Percentiles rank a stretch among this genome's conserved stretches.
Conservation (phyloP, 2,797 vertebrate genomes). For the Erethizon dorsatum region DNA sequence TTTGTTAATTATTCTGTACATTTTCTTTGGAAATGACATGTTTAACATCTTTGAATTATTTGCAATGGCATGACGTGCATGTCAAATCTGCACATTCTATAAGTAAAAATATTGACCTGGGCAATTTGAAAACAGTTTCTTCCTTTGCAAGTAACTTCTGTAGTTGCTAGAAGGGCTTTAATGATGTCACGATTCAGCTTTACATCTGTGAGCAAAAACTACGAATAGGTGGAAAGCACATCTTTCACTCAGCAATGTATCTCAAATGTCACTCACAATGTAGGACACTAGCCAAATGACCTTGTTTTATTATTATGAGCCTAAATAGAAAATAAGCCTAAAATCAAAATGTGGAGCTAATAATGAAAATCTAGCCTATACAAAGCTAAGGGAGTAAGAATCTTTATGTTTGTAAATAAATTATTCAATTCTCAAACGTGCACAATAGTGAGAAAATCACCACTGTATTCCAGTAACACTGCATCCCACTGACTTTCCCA, state of each 20-base stretch:
- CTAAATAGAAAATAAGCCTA: background rate
- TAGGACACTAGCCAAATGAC: background rate
- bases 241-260: background rate
- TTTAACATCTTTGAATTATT: background rate
- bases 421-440: too few relatives aligned
- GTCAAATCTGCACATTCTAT: background rate
- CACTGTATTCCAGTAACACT: too few relatives aligned
- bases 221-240: background rate
- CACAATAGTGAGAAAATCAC: too few relatives aligned
- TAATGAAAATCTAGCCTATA: background rate
- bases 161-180: background rate
- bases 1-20: background rate
- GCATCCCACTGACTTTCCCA: too few relatives aligned
- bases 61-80: background rate
- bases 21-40: background rate
- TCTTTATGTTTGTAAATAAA: too few relatives aligned
- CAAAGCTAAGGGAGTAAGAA: too few relatives aligned
- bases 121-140: background rate
- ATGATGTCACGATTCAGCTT: background rate
- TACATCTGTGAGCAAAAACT: background rate
- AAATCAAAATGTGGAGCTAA: background rate
- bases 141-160: background rate
- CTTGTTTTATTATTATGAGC: background rate
- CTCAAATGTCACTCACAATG: background rate
- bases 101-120: background rate